These are phyloP conservation scores for Onthophagus sagittarius DNA, from an alignment of 2,888 invertebrate genomes.

Conservation along the genomic window DNA sequence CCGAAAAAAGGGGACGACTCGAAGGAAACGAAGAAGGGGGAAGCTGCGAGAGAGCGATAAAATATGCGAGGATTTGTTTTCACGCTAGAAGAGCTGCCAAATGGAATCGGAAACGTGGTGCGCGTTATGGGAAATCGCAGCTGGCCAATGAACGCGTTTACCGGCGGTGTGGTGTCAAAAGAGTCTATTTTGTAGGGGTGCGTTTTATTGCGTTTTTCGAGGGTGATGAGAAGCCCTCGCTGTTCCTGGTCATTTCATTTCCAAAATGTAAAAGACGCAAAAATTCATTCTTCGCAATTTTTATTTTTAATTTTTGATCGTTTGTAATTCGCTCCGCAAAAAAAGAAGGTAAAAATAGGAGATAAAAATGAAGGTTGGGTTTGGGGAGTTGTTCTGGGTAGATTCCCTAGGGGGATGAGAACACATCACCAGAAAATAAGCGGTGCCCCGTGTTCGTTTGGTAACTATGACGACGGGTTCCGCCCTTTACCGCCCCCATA, in stretches of 20 bases:
- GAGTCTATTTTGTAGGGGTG: not conserved
- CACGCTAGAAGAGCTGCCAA: constrained; percentile 2
- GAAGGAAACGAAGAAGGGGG: not conserved
- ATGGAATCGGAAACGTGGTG: constrained; percentile 1
- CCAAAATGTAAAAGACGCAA: too few relatives aligned
- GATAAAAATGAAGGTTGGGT: too few relatives aligned
- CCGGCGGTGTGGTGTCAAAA: constrained; percentile 4
- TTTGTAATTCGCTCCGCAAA: too few relatives aligned
- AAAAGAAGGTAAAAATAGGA: too few relatives aligned
- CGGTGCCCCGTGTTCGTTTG: not conserved
- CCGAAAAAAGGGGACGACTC: not conserved
- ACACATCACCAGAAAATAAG: not conserved
- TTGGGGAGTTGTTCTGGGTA: too few relatives aligned
- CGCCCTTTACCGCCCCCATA: not conserved
- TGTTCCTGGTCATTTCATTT: not conserved
- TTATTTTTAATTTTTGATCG: too few relatives aligned
- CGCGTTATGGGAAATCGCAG: constrained; percentile 4
- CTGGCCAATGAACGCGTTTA: not conserved
- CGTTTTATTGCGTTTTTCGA: not conserved
- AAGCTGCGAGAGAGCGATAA: not conserved
- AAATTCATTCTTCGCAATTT: too few relatives aligned
- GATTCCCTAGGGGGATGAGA: not conserved
- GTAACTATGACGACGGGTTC: not conserved
- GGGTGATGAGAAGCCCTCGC: not conserved
- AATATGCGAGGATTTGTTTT: constrained; percentile 11